These are phyloP conservation scores for Tachina fera DNA, from an alignment of 2,888 invertebrate species.

Conservation along the genomic window DNA sequence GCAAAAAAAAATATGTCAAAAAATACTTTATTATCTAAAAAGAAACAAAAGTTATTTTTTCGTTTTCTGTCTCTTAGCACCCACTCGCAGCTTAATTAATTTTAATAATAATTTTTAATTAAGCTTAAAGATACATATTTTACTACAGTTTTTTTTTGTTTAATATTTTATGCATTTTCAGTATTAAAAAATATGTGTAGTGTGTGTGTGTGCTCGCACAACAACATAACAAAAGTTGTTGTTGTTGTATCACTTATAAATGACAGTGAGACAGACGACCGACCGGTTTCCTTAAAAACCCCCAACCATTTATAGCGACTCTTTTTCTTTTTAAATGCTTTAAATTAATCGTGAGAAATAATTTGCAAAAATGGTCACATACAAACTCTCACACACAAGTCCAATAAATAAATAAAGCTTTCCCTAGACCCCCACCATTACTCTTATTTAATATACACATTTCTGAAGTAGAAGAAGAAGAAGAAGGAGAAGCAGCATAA, in stretches of 20 bases:
- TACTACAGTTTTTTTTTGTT: conserved; percentile 33
- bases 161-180: conserved; percentile 26
- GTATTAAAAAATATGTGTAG: background rate
- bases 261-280: conserved; percentile 50
- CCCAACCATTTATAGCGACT: conserved; percentile 44
- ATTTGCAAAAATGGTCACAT: conserved; percentile 77
- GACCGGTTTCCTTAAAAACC: conserved; percentile 62
- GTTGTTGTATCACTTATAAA: conserved; percentile 56
- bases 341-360: conserved; percentile 76
- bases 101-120: conserved; percentile 69
- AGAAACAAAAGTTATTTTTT: conserved; percentile 8
- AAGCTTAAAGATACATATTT: conserved; percentile 60
- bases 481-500: background rate
- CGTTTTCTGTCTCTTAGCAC: conserved; percentile 44
- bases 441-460: conserved; percentile 2
- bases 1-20: conserved; percentile 17
- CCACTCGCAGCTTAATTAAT: conserved; percentile 57
- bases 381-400: conserved; percentile 57
- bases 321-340: conserved; percentile 55
- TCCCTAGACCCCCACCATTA: conserved; percentile 46
- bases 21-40: conserved; percentile 28
- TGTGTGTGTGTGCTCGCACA: background rate
- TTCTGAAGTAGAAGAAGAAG: background rate
- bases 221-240: conserved; percentile 28
- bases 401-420: conserved; percentile 17